These are phyloP conservation scores for Nothoprocta pentlandii DNA, from an alignment of 2,113 vertebrate genomes.

Conservation along the genomic window DNA sequence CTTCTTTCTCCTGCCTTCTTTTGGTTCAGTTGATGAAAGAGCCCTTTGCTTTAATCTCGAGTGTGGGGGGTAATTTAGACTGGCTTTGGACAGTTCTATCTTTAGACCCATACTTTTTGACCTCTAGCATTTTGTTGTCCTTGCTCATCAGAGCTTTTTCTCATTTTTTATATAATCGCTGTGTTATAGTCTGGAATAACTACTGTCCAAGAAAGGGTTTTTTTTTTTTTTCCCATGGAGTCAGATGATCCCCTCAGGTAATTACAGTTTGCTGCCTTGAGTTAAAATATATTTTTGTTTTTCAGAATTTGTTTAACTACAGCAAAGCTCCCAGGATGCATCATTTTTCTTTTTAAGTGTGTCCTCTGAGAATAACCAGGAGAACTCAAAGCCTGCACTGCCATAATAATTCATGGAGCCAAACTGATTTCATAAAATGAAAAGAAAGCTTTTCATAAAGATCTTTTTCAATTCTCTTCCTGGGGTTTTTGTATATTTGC, in stretches of 20 bases:
- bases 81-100: conserved; percentile 45
- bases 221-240: not conserved
- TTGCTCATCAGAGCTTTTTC: not conserved
- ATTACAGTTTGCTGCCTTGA: not conserved
- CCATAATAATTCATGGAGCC: conserved; percentile 27
- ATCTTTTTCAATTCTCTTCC: conserved; percentile 19
- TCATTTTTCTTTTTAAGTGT: conserved; percentile 43
- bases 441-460: conserved; percentile 17
- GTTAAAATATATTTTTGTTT: conserved; percentile 64
- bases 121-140: conserved; percentile 54
- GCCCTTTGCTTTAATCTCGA: conserved; percentile 59
- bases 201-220: conserved; percentile 1
- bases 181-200: not conserved
- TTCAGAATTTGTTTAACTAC: conserved; percentile 52
- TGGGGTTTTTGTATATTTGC: not conserved
- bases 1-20: conserved; percentile 57
- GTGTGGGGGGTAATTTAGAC: conserved; percentile 39
- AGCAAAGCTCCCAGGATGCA: conserved; percentile 41
- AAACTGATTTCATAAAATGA: not conserved
- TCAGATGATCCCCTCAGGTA: conserved; percentile 15
- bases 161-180: conserved; percentile 8
- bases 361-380: conserved; percentile 25
- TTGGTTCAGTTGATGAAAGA: conserved; percentile 60
- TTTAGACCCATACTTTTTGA: conserved; percentile 52
- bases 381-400: conserved; percentile 50